Base-by-base conservation (phyloP, 2,113 vertebrate species). In the Phalacrocorax brasilianus region DNA sequence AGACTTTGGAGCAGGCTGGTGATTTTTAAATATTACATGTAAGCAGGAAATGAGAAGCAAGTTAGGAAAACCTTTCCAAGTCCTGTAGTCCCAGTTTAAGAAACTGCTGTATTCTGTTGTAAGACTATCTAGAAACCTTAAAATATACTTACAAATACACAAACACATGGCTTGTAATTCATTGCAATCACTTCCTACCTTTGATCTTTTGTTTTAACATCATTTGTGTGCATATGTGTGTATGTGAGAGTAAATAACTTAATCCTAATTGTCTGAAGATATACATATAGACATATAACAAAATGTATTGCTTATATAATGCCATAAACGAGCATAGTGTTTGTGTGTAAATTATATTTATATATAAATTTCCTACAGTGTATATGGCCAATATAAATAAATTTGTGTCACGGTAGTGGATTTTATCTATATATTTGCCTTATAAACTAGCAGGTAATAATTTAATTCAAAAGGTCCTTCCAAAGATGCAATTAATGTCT, bases 401-500 rank as follows among this genome's bases (percentile, higher is more conserved):
- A 97, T 94, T 75, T 65, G 91, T 88, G 82, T 97, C 95, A 95
- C 9, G 4, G 92, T 94, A 93, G 66, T 96, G 96, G 27, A 30
- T 82, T 97, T 97, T 95, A 95, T 97, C 89, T 95, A 82, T 96
- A 85, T 95, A 95, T 96, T 95, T 95, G 77, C 86, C 93, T 93
- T 94, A 94, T 95, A 96, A 96, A 87, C 91, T 95, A 92, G 76
- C 91, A 97, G 95, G 95, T 97, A 97, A 93, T 96, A 97, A 96
- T 95, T 98, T 96, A 91, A 97, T 97, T 96, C 87, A 92, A 85
- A 95, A 93, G 45, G 75, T 79, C 94, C 92, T 97, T 97, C 95
- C 91, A 97, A 95, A 97, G 97, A 95, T 63, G 61, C 87, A 92
- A 95, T 96, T 97, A 96, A 97, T 96, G 95, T 93, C 93, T 97